Base-by-base conservation (phyloP, 2,888 invertebrate species). In the Ptilodon capucinus region DNA sequence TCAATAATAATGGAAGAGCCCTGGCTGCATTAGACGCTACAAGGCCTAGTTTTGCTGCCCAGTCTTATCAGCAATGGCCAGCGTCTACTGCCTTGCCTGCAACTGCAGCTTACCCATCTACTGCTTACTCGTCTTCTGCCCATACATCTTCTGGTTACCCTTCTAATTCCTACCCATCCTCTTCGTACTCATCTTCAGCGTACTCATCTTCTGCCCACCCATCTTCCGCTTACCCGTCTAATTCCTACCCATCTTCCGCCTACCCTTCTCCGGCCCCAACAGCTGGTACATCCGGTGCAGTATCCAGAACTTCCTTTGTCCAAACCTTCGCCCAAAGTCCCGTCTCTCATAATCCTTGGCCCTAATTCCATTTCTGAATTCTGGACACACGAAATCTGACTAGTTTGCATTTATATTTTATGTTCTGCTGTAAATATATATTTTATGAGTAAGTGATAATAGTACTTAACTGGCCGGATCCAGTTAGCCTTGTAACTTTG, bases 1-100 rank as follows among this genome's bases (percentile, higher is more conserved):
- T 92, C 0, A 90, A 85, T 58, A 89, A 90, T 57, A 81, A 88
- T 41, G 65, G 67, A 2, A 61, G 63, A 43, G 43, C 57, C 28
- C 52, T 54, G 7, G 35, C 51, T 7, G n/a, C 44, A 8, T 45
- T 49, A 19, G 55, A 51, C 4, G 47, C 54, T 17, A 32, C 48
- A 2, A 54, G 52, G 4, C 32, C 42, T 5, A 53, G 44, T 19
- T 18, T 45, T 9, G 41, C 41, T 13, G 39, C 39, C 0, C 64
- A 55, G 32, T 30, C 51, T 7, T 49, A 56, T 40, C 68, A 57
- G 46, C 32, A 46, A 8, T 60, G 54, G 19, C 57, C 60, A 2
- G 42, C 60, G n/a, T 50, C 60, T 4, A 44, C 61, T 32, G 54
- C 52, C 5, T n/a, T n/a, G n/a, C n/a, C n/a, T n/a, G n/a, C n/a